Base-by-base conservation (phyloP, 2,888 invertebrate genomes). In the Diarsia brunnea region DNA sequence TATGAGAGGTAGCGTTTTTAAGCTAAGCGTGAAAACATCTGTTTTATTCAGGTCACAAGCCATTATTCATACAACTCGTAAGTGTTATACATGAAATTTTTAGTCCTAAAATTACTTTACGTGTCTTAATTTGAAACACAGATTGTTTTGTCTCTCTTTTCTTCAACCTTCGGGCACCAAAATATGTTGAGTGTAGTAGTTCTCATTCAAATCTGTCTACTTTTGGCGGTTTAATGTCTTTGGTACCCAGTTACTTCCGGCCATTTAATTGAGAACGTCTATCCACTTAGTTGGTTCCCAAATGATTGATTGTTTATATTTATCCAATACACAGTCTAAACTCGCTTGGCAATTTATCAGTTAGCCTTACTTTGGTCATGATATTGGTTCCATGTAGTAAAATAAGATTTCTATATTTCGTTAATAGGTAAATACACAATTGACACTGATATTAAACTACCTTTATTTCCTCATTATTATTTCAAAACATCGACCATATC, bases 1-100 rank as follows among this genome's bases (percentile, higher is more conserved):
- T 53, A 90, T 74, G 84, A 85, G 89, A 77, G 79, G 38, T n/a
- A 88, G 89, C 90, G 89, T 69, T 78, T 65, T 74, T 49, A 4
- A 8, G 58, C 16, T 3, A 10, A 49, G 5, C 16, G 58, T 16
- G 70, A 14, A 10, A 11, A 4, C 10, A 21, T 5, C 66, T 38
- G 12, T n/a, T 69, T 45, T 19, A 24, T n/a, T n/a, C 19, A 38
- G n/a, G 8, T 24, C 16, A 67, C 16, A 16, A 58, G 16, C 24
- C 27, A 16, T 16, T 24, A 16, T 8, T 8, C 16, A 58, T 7
- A 12, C 0, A 8, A 16, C 16, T 24, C 24, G 14, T 2, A 4
- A 53, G 24, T 55, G 12, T n/a, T 53, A 55, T 5, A 2, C 1
- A 53, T 1, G 4, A 55, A 24, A 24, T 2, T 55, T 55, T 14